Percentiles rank a stretch among this genome's conserved stretches.
These are phyloP conservation scores for Adineta ricciae DNA, from an alignment of 2,888 invertebrate species.

Conservation along the genomic window DNA sequence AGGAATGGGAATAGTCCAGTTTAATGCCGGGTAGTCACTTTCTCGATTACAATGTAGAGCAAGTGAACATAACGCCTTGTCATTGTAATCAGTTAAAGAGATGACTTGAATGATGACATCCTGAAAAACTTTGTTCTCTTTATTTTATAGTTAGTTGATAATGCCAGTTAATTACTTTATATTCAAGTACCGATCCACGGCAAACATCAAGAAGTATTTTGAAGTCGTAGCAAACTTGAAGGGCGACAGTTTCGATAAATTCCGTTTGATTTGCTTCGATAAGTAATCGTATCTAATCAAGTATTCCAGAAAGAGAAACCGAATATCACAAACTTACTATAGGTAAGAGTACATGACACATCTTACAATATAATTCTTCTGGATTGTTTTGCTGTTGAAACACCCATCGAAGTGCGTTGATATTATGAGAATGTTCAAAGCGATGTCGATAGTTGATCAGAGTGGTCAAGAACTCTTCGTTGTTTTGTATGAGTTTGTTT, in stretches of 20 bases:
- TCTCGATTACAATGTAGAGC: conserved; percentile 12
- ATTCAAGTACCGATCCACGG: neutral
- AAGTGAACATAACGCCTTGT: conserved; percentile 18
- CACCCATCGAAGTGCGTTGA: neutral
- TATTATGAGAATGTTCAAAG: neutral
- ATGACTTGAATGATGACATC: neutral
- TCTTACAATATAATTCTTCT: neutral
- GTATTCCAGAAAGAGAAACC: neutral
- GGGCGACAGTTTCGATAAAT: neutral
- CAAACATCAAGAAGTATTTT: neutral
- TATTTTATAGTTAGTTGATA: neutral
- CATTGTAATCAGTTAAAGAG: neutral
- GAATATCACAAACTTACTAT: neutral
- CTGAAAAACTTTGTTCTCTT: neutral
- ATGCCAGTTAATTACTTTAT: neutral
- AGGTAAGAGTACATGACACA: neutral
- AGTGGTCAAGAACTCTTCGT: too few relatives aligned
- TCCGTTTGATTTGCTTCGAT: neutral
- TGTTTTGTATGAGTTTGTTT: too few relatives aligned
- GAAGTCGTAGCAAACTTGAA: neutral
- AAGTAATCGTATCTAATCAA: neutral
- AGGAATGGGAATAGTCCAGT: conserved; percentile 37
- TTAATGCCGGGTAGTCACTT: neutral
- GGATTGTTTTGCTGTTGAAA: neutral
- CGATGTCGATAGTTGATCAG: neutral